phyloP scores from a whole-genome alignment of 2,113 vertebrate genomes.

The Salvelinus fontinalis region DNA sequence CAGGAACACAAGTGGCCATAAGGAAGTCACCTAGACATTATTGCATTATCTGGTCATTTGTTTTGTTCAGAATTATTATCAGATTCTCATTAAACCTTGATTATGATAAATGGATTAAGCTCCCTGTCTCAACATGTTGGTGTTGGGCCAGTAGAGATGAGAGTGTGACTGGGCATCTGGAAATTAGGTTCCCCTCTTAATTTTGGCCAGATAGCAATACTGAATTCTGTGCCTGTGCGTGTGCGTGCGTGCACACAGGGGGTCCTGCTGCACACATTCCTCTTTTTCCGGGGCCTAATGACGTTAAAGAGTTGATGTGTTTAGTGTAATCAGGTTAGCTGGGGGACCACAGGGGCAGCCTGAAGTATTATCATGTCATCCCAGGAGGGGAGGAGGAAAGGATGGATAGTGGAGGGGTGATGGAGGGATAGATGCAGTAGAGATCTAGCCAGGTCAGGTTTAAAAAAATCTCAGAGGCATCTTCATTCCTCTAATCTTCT shows the following conservation, averaged over 20 bases:
- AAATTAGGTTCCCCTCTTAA: background rate
- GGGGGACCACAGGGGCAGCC: background rate
- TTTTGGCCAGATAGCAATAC: background rate
- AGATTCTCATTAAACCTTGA: slow-evolving; percentile 20
- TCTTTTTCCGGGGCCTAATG: slow-evolving; percentile 33
- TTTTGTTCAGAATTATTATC: too few species aligned
- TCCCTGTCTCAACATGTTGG: slow-evolving; percentile 1
- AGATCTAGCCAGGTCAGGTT: background rate
- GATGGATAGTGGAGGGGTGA: background rate
- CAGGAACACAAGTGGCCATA: too few species aligned
- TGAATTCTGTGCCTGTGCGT: slow-evolving; percentile 13
- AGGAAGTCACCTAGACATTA: slow-evolving; percentile 73
- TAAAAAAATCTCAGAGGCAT: background rate
- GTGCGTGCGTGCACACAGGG: slow-evolving; percentile 5
- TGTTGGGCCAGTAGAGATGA: background rate
- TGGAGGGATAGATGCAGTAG: background rate
- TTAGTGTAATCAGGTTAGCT: slow-evolving; percentile 55
- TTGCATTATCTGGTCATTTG: too few species aligned
- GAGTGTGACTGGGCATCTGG: slow-evolving; percentile 23
- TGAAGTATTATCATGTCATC: background rate
- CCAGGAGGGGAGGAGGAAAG: background rate
- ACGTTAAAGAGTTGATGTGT: slow-evolving; percentile 52
- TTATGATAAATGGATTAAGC: slow-evolving; percentile 26
- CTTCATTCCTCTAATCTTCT: background rate
- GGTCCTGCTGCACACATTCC: background rate